A percentile compares a stretch with the other conserved stretches of the same genome.
These are phyloP conservation scores for Drosophila melanosoma DNA, from an alignment of 2,888 invertebrate species.

Conservation along the genomic window DNA sequence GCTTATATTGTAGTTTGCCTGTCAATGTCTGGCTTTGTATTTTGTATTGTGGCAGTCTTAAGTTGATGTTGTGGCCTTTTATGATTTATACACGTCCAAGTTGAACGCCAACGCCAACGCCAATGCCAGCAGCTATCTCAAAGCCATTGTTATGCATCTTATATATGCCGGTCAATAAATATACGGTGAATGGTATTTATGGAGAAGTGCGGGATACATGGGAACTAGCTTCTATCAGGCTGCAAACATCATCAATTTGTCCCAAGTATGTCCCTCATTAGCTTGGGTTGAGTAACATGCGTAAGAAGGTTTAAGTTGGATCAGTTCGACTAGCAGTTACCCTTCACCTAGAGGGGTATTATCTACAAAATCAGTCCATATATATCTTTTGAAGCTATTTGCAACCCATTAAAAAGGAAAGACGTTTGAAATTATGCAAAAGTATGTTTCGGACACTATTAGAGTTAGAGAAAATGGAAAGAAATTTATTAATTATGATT, in stretches of 20 bases:
- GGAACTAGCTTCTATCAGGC: constrained; percentile 8
- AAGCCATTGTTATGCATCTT: constrained; percentile 64
- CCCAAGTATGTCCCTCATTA: constrained; percentile 11
- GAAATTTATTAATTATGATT: background rate
- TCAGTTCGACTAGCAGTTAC: background rate
- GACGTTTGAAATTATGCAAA: background rate
- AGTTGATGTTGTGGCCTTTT: constrained; percentile 28
- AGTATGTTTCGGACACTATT: background rate
- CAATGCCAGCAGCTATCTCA: constrained; percentile 54
- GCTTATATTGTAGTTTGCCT: constrained; percentile 51
- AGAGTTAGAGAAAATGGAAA: background rate
- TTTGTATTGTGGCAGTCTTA: constrained; percentile 6
- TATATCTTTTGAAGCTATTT: background rate
- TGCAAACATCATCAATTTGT: constrained; percentile 8
- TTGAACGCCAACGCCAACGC: constrained; percentile 42
- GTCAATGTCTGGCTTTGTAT: constrained; percentile 26
- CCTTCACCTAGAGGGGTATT: background rate
- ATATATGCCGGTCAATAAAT: constrained; percentile 61
- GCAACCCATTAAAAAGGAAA: background rate
- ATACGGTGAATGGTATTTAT: constrained; percentile 6
- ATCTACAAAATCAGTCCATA: background rate
- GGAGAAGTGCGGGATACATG: constrained; percentile 17
- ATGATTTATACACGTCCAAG: constrained; percentile 58
- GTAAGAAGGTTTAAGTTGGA: background rate
- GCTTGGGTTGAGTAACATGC: background rate